These are phyloP conservation scores for Nixonia krombeini DNA, from an alignment of 1,140 invertebrate genomes.

Conservation along the genomic window DNA sequence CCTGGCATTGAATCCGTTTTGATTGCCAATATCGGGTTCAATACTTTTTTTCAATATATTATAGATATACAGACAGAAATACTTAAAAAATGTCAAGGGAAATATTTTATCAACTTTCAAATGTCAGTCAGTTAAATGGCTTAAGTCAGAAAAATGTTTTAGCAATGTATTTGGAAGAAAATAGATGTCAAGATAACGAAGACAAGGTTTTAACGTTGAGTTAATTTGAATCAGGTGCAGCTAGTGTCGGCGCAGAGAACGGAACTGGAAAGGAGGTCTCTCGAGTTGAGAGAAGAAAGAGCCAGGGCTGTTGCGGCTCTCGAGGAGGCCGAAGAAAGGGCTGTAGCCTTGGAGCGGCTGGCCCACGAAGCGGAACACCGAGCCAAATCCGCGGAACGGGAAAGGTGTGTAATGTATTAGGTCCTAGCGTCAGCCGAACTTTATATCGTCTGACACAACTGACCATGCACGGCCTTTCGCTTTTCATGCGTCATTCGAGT, in stretches of 20 bases:
- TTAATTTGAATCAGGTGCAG: slow-evolving; percentile 75
- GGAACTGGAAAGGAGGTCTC: slow-evolving; percentile 86
- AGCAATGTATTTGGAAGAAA: too few species aligned
- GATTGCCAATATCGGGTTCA: too few species aligned
- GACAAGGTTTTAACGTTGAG: neutral
- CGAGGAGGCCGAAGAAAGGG: slow-evolving; percentile 91
- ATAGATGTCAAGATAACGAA: too few species aligned
- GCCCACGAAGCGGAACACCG: slow-evolving; percentile 84
- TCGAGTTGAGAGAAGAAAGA: slow-evolving; percentile 82
- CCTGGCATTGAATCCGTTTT: too few species aligned
- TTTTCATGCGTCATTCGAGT: slow-evolving; percentile 32
- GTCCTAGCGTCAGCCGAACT: slow-evolving; percentile 24
- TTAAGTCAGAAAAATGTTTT: too few species aligned
- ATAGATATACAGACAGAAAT: too few species aligned
- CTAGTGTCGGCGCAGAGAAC: slow-evolving; percentile 86
- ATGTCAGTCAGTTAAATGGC: too few species aligned
- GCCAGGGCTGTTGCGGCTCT: slow-evolving; percentile 83
- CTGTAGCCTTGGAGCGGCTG: slow-evolving; percentile 86
- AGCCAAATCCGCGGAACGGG: slow-evolving; percentile 65
- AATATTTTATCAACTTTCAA: too few species aligned
- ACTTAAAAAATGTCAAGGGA: too few species aligned
- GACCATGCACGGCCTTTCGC: slow-evolving; percentile 25
- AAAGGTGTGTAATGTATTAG: slow-evolving; percentile 65
- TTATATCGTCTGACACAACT: slow-evolving; percentile 16
- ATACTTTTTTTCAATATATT: too few species aligned